Evolutionary conservation across 2,888 invertebrate species (phyloP).

Genomic region (Diplolepis rosae): DNA sequence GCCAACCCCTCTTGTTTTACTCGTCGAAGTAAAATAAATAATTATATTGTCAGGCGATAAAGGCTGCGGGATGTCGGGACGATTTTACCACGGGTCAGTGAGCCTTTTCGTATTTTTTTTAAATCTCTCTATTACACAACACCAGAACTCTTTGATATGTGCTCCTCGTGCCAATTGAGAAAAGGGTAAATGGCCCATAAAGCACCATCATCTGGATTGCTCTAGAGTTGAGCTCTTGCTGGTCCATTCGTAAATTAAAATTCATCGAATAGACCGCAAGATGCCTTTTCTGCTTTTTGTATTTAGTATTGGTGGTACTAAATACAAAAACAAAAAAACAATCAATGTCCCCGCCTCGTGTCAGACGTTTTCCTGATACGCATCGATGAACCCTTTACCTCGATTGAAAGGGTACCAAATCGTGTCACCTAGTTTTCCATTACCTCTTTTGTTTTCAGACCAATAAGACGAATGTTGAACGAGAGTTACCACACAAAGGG

Average conservation of each 20-base stretch:
- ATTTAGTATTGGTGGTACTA: background rate
- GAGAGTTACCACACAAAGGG: conserved; percentile 7
- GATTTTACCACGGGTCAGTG: conserved; percentile 56
- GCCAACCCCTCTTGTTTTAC: conserved; percentile 20
- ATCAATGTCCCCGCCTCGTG: conserved; percentile 22
- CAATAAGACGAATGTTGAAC: background rate
- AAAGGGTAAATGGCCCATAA: background rate
- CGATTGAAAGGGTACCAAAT: conserved; percentile 32
- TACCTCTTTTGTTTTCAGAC: background rate
- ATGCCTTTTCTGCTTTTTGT: background rate
- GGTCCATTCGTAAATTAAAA: conserved; percentile 4
- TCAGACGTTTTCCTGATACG: conserved; percentile 53
- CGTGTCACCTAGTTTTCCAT: conserved; percentile 27
- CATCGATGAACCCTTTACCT: conserved; percentile 56
- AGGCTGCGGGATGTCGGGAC: conserved; percentile 54
- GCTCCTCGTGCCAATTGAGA: conserved; percentile 10
- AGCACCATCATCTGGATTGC: background rate
- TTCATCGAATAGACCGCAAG: background rate
- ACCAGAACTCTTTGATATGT: background rate
- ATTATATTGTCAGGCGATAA: conserved; percentile 68
- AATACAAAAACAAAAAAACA: no score
- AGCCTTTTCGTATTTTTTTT: conserved; percentile 44
- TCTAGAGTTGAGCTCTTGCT: background rate
- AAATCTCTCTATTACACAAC: conserved; percentile 25
- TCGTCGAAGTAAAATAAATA: conserved; percentile 51